Evolutionary conservation across 2,888 invertebrate species (phyloP).

Genomic region (Netelia virgata): DNA sequence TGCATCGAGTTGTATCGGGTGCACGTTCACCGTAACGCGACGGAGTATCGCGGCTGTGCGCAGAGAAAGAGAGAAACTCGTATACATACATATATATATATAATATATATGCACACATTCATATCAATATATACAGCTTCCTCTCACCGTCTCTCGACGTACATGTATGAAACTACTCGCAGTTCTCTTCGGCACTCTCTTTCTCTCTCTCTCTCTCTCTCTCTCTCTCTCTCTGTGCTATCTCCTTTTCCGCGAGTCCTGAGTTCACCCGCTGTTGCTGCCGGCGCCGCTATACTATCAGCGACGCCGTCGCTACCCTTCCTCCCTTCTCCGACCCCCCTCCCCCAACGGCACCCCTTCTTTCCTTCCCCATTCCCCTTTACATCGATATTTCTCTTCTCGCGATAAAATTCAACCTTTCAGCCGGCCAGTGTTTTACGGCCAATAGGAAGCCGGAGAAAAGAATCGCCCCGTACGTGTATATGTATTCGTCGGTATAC

Average conservation of each 20-base stretch:
- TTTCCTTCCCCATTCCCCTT: slow-evolving; percentile 73
- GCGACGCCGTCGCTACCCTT: slow-evolving; percentile 59
- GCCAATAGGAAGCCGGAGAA: slow-evolving; percentile 82
- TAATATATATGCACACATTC: not conserved
- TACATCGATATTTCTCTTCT: slow-evolving; percentile 82
- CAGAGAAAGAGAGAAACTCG: slow-evolving; percentile 23
- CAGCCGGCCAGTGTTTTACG: slow-evolving; percentile 84
- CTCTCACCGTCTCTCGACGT: slow-evolving; percentile 45
- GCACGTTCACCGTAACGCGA: slow-evolving; percentile 55
- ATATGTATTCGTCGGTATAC: slow-evolving; percentile 52
- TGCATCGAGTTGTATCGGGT: slow-evolving; percentile 62
- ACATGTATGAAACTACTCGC: slow-evolving; percentile 52
- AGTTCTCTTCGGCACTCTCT: slow-evolving; percentile 37
- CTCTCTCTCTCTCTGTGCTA: slow-evolving; percentile 14
- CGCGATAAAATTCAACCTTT: slow-evolving; percentile 84
- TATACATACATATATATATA: slow-evolving; percentile 34
- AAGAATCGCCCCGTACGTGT: slow-evolving; percentile 81
- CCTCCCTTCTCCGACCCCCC: slow-evolving; percentile 44
- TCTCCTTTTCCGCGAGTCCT: slow-evolving; percentile 52
- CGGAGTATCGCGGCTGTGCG: slow-evolving; percentile 52
- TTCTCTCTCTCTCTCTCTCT: not conserved
- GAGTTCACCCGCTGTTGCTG: slow-evolving; percentile 60
- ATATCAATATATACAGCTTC: slow-evolving; percentile 9
- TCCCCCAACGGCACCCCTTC: slow-evolving; percentile 16
- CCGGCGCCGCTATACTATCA: slow-evolving; percentile 53